phyloP scores from a whole-genome alignment of 2,888 invertebrate species.

The Chorisops tibialis region DNA sequence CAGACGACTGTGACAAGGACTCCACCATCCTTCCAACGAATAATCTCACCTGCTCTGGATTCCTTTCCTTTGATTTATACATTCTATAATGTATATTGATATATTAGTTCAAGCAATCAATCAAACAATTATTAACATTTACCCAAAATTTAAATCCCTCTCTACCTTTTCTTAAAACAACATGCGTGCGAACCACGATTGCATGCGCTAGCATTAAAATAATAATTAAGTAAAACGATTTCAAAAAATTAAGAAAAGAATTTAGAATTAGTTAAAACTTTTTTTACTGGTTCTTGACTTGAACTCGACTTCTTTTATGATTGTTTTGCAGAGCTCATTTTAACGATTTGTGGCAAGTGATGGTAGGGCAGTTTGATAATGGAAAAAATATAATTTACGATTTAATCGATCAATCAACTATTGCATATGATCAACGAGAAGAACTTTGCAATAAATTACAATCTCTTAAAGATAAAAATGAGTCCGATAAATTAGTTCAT shows the following conservation, averaged over 20 bases:
- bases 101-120: too few relatives aligned
- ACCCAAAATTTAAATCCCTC: too few relatives aligned
- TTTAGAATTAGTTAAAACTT: background rate
- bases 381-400: slow-evolving; percentile 82
- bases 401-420: slow-evolving; percentile 81
- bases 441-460: slow-evolving; percentile 77
- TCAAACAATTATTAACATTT: too few relatives aligned
- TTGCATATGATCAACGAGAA: slow-evolving; percentile 85
- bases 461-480: slow-evolving; percentile 73
- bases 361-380: slow-evolving; percentile 69
- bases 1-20: too few relatives aligned
- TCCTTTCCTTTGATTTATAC: too few relatives aligned
- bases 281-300: background rate
- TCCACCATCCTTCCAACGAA: too few relatives aligned
- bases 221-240: background rate
- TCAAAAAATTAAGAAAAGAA: background rate
- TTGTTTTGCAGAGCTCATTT: slow-evolving; percentile 63
- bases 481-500: slow-evolving; percentile 66
- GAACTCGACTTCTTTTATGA: background rate
- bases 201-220: too few relatives aligned
- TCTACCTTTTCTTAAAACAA: too few relatives aligned
- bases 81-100: too few relatives aligned
- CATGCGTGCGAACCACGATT: too few relatives aligned
- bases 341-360: slow-evolving; percentile 75
- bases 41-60: too few relatives aligned